Conservation (phyloP, 2,797 vertebrate genomes). For the Gymnothorax reevesii region DNA sequence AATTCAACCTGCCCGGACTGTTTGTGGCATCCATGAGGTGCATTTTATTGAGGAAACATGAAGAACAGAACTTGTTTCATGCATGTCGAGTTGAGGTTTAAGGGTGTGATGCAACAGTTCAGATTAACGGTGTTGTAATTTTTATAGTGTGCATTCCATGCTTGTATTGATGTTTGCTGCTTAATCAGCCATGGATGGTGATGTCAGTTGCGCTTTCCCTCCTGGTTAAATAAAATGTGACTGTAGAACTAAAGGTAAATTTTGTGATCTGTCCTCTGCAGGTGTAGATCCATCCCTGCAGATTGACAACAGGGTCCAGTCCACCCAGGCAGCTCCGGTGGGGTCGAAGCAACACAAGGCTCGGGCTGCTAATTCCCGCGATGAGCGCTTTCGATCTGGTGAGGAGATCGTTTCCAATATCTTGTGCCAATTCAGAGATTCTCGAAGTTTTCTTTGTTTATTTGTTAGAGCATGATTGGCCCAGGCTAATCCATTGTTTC, state of each 20-base stretch:
- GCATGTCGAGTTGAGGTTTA: neutral
- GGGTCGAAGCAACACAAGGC: conserved; percentile 81
- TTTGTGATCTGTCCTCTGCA: conserved; percentile 52
- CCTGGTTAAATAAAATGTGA: neutral
- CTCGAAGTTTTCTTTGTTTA: too few relatives aligned
- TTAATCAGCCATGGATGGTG: neutral
- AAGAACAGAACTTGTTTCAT: neutral
- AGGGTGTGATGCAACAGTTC: neutral
- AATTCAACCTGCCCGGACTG: neutral
- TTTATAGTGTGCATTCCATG: neutral
- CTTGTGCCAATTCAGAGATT: neutral
- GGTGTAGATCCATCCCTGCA: conserved; percentile 90
- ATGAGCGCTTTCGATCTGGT: conserved; percentile 96
- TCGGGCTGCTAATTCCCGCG: conserved; percentile 80
- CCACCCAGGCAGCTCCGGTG: conserved; percentile 68
- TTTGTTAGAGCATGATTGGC: neutral
- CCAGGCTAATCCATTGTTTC: neutral
- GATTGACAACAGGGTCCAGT: conserved; percentile 78
- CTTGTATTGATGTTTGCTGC: neutral
- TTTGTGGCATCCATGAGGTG: neutral
- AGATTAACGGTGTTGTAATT: neutral
- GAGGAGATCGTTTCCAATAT: conserved; percentile 41
- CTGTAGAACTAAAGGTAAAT: neutral
- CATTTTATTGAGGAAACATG: neutral
- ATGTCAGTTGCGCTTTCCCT: neutral